Evolutionary conservation across 2,797 vertebrate genomes (phyloP), one percentile per base, ranked within the genome.

Genomic region (Oryzias dopingdopingensis): DNA sequence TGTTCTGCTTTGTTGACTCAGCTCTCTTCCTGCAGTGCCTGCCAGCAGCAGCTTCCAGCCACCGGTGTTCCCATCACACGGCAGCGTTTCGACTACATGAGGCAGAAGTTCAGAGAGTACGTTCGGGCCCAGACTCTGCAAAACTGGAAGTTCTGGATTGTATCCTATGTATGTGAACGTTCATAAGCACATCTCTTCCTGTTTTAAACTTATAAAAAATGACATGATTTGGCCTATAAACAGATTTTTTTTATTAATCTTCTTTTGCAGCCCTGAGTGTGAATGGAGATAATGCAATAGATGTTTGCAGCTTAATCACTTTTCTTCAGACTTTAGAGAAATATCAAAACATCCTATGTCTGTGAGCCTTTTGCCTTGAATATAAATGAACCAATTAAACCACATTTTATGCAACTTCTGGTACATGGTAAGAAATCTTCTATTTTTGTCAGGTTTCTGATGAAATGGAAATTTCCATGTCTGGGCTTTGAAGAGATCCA

Each of bases 91-190:
- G 93, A 97, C 86, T 93, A 94, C 85, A 97, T 99, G 96, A 93
- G 95, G 56, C 90, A 94, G 77, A 95, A 94, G 93, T 98, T 99
- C 23, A 86, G 95, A 0, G 93, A 95, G 67, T 99, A 99, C 0
- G 94, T 98, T 51, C 90, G 89, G 24, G 87, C 86, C 1, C 95
- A 96, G 74, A 99, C 96, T 0, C 84, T 97, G 79, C 95, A 95
- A 66, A 97, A 98, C 89, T 99, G 97, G 97, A 98, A 98, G 86
- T 99, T 99, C 89, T 99, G 97, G 97, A 95, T 99, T 0, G 97
- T 99, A 99, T 99, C 97, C 93, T 73, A 4, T 47, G 8, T 61
- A 42, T 52, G 37, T 44, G 2, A 49, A 58, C 44, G 17, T 41
- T 32, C 32, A 37, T 37, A 37, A 37, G 10, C 1, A 6, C 26